Evolutionary conservation across 2,888 invertebrate genomes (phyloP).

Genomic region (Ctena decussata): DNA sequence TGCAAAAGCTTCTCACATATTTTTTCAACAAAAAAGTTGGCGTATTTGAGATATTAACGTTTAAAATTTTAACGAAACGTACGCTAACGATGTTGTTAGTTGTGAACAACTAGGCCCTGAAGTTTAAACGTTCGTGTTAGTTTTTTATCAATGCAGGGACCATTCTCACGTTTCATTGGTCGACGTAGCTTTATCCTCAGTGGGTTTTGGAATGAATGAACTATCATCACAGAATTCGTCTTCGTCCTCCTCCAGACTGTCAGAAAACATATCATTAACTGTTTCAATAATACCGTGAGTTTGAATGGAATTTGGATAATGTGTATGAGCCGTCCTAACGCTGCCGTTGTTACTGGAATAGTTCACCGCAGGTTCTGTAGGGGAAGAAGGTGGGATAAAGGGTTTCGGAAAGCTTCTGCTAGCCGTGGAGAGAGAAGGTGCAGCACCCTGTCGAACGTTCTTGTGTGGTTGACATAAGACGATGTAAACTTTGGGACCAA

Average conservation of each 20-base stretch:
- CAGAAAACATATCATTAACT: slow-evolving; percentile 74
- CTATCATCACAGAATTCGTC: slow-evolving; percentile 68
- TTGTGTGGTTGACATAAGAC: slow-evolving; percentile 92
- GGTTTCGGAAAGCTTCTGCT: slow-evolving; percentile 64
- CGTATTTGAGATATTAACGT: no score
- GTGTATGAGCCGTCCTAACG: slow-evolving; percentile 31
- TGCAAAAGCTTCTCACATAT: no score
- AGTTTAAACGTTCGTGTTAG: no score
- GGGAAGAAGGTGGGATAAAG: slow-evolving; percentile 54
- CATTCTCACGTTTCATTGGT: slow-evolving; percentile 45
- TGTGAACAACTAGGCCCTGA: no score
- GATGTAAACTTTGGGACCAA: slow-evolving; percentile 92
- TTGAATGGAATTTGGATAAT: slow-evolving; percentile 47
- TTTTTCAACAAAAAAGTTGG: no score
- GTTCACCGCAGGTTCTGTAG: slow-evolving; percentile 32
- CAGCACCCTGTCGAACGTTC: slow-evolving; percentile 89
- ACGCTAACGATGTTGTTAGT: no score
- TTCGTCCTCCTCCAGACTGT: slow-evolving; percentile 78
- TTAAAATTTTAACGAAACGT: no score
- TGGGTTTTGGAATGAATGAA: slow-evolving; percentile 59
- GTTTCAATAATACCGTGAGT: slow-evolving; percentile 63
- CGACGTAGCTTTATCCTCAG: slow-evolving; percentile 62
- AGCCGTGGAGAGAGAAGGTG: slow-evolving; percentile 75
- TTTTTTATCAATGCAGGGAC: no score
- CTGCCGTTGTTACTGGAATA: slow-evolving; percentile 69